phyloP scores from a whole-genome alignment of 2,888 invertebrate genomes.

The Chirona hameri region DNA sequence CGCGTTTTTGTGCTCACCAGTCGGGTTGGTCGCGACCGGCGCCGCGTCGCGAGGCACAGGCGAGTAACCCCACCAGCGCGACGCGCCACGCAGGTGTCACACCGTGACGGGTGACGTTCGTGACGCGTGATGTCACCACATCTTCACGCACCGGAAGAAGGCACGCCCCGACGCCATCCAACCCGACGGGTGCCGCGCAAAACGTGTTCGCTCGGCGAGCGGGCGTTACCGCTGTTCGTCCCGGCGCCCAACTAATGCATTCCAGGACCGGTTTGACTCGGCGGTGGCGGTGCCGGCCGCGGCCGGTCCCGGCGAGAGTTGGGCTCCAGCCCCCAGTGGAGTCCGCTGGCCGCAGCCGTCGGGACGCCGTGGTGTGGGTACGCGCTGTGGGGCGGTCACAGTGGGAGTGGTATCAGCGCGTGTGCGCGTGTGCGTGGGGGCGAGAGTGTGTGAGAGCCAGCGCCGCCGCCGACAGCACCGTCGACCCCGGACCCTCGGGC shows the following conservation, averaged over 20 bases:
- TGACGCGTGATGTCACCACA: no score
- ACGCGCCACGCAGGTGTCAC: no score
- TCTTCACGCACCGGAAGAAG: no score
- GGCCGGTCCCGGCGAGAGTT: neutral
- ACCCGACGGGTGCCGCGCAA: neutral
- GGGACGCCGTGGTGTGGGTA: neutral
- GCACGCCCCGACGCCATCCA: no score
- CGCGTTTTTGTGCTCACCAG: neutral
- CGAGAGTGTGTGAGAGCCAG: no score
- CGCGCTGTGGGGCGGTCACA: no score
- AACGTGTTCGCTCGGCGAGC: neutral
- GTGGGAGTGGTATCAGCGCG: neutral
- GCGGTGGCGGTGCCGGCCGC: neutral
- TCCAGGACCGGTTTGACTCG: neutral
- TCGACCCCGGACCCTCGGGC: no score
- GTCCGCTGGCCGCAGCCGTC: neutral
- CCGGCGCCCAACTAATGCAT: neutral
- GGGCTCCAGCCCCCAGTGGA: neutral
- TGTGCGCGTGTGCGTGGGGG: neutral
- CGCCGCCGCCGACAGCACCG: no score
- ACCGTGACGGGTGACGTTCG: no score
- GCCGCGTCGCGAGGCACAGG: neutral
- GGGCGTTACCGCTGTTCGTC: neutral
- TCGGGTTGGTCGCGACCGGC: neutral
- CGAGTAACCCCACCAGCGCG: neutral